Conservation (phyloP, 2,888 invertebrate genomes). For the Hedychridium roseum region DNA sequence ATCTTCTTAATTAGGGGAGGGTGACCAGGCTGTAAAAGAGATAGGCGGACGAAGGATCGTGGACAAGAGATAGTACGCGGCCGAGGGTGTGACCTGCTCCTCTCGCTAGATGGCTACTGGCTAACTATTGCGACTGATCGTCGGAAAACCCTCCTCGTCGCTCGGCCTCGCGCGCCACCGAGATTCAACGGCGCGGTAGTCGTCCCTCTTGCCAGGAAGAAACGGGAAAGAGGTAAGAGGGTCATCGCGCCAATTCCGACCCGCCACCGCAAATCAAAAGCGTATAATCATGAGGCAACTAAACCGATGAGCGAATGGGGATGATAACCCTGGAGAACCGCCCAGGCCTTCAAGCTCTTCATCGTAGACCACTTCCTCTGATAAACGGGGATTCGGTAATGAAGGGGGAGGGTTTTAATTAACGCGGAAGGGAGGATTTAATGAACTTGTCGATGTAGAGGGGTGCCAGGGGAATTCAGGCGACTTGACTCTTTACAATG, state of each 20-base stretch:
- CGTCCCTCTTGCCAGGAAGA: slow-evolving; percentile 52
- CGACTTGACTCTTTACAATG: too few species aligned
- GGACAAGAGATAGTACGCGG: slow-evolving; percentile 7
- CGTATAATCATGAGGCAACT: too few species aligned
- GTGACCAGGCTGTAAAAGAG: neutral
- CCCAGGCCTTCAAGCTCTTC: too few species aligned
- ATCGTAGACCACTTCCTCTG: too few species aligned
- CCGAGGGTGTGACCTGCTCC: slow-evolving; percentile 28
- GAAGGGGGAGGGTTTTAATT: too few species aligned
- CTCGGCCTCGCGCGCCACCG: slow-evolving; percentile 34
- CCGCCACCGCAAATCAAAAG: neutral
- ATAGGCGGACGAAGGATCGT: neutral
- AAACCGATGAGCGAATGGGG: too few species aligned
- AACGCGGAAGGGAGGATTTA: too few species aligned
- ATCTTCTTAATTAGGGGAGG: too few species aligned
- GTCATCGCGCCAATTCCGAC: slow-evolving; percentile 26
- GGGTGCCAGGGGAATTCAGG: too few species aligned
- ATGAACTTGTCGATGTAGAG: too few species aligned
- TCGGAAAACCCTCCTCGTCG: slow-evolving; percentile 44
- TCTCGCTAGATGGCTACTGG: slow-evolving; percentile 46
- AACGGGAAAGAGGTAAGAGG: slow-evolving; percentile 45
- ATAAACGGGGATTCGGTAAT: too few species aligned
- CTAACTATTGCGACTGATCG: slow-evolving; percentile 55
- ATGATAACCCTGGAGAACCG: too few species aligned
- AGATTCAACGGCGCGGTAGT: slow-evolving; percentile 50